These are phyloP conservation scores for Neodontobutis hainanensis DNA, from an alignment of 2,113 vertebrate genomes.

Conservation along the genomic window DNA sequence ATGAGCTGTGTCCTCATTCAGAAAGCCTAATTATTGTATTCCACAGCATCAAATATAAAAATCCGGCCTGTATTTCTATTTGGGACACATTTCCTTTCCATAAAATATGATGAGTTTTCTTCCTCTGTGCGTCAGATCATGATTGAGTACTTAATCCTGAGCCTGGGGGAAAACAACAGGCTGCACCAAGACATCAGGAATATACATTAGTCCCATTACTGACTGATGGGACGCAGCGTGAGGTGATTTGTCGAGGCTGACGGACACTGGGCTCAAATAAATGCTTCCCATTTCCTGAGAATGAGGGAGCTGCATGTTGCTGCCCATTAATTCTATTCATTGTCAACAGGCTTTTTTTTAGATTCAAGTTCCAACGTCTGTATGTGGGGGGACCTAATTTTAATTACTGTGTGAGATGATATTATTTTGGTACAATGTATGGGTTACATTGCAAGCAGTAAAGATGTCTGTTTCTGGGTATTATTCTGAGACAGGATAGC, in stretches of 20 bases:
- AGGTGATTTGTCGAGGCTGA: slow-evolving; percentile 37
- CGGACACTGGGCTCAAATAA: neutral
- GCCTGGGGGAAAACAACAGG: slow-evolving; percentile 42
- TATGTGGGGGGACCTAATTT: too few relatives aligned
- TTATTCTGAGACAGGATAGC: too few relatives aligned
- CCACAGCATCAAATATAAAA: slow-evolving; percentile 34
- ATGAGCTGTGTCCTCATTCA: slow-evolving; percentile 15
- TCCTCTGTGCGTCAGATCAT: slow-evolving; percentile 28
- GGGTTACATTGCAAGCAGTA: neutral
- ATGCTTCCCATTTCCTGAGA: slow-evolving; percentile 12
- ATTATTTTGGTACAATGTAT: too few relatives aligned
- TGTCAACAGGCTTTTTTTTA: neutral
- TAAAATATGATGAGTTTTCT: slow-evolving; percentile 29
- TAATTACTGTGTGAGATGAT: too few relatives aligned
- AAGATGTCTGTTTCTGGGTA: neutral
- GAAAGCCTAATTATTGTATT: slow-evolving; percentile 25
- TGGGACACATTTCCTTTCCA: slow-evolving; percentile 31
- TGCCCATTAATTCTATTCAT: neutral
- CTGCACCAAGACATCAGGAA: slow-evolving; percentile 38
- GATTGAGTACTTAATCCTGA: slow-evolving; percentile 48
- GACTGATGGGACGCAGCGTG: slow-evolving; percentile 37
- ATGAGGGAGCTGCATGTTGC: slow-evolving; percentile 11
- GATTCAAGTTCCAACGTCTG: too few relatives aligned
- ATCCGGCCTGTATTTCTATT: slow-evolving; percentile 41
- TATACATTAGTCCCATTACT: slow-evolving; percentile 27